A percentile compares a stretch with the other conserved stretches of the same genome.
Conservation (phyloP, 1,140 invertebrate genomes). For the Drosophila rhopaloa region DNA sequence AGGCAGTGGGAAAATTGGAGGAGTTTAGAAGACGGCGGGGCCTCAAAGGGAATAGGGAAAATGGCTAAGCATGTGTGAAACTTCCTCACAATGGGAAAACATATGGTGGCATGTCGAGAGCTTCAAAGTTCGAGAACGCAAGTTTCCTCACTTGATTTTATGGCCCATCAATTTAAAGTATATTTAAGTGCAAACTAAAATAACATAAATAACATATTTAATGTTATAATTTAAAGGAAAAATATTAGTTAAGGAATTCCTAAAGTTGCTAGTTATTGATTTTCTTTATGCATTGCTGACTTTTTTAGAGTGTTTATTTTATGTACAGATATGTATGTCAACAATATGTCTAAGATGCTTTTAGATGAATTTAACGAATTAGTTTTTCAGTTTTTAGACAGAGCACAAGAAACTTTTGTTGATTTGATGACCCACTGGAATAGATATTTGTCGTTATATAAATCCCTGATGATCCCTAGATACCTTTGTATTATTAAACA, state of each 20-base stretch:
- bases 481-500: slow-evolving; percentile 9
- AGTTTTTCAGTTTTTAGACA: neutral
- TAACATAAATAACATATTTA: too few species aligned
- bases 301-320: too few species aligned
- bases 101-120: slow-evolving; percentile 43
- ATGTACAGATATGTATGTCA: too few species aligned
- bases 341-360: too few species aligned
- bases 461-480: slow-evolving; percentile 3
- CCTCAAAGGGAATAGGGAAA: slow-evolving; percentile 25
- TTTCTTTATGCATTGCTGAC: too few species aligned
- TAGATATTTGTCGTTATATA: neutral
- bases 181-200: neutral
- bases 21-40: slow-evolving; percentile 1
- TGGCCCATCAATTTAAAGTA: slow-evolving; percentile 1
- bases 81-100: slow-evolving; percentile 14
- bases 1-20: slow-evolving; percentile 17
- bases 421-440: neutral
- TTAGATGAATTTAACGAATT: too few species aligned
- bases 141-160: slow-evolving; percentile 14
- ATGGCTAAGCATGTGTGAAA: slow-evolving; percentile 45
- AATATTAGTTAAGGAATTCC: too few species aligned
- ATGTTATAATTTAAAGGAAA: too few species aligned
- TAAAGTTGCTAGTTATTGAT: too few species aligned
- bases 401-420: too few species aligned
- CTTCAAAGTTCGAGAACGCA: slow-evolving; percentile 4